Conservation (phyloP, 2,797 vertebrate species). For the Taenioides sp. region DNA sequence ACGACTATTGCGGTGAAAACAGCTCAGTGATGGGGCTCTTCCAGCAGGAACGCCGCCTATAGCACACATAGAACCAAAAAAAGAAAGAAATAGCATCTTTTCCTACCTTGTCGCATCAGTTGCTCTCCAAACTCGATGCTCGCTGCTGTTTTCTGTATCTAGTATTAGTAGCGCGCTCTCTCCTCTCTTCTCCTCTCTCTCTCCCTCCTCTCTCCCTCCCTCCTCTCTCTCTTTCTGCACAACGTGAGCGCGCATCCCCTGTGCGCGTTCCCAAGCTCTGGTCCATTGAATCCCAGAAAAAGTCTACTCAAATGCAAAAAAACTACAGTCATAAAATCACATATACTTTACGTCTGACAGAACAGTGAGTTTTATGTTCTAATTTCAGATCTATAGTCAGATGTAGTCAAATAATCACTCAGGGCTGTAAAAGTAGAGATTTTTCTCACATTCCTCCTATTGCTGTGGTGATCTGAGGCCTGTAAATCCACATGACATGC, state of each 20-base stretch:
- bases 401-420: neutral
- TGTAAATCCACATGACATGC: conserved; percentile 46
- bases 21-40: neutral
- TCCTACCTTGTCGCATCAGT: conserved; percentile 74
- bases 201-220: conserved; percentile 5
- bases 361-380: neutral
- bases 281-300: neutral
- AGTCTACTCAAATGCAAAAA: neutral
- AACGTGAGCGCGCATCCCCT: conserved; percentile 58
- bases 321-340: too few species aligned
- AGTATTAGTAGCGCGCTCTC: conserved; percentile 56
- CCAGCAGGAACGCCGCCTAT: too few species aligned
- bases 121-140: conserved; percentile 63
- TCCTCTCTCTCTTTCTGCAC: conserved; percentile 39
- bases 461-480: conserved; percentile 37
- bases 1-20: conserved; percentile 19
- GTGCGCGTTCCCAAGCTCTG: conserved; percentile 47
- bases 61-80: neutral
- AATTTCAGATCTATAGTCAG: neutral
- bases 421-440: conserved; percentile 10
- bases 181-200: conserved; percentile 9
- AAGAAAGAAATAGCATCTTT: neutral
- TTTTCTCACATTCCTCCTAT: conserved; percentile 34
- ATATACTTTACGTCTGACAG: too few species aligned
- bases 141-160: conserved; percentile 65